Evolutionary conservation across 2,113 vertebrate genomes (phyloP).

Genomic region (Arvicanthis niloticus): DNA sequence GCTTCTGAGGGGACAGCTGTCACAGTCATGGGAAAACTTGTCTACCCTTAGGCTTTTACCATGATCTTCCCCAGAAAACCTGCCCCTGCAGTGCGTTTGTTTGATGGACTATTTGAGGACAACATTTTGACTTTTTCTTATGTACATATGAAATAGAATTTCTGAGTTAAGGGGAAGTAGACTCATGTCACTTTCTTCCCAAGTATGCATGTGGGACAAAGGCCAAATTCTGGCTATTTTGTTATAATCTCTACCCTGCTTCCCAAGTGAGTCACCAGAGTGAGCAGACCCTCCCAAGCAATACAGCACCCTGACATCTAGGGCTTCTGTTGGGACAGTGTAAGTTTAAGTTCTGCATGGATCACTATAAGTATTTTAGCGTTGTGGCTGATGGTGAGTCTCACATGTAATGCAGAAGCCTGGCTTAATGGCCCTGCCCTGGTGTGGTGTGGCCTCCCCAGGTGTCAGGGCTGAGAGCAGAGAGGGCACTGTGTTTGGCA

Average conservation of each 20-base stretch:
- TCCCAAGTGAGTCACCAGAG: conserved; percentile 58
- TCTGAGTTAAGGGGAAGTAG: background rate
- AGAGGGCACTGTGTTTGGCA: background rate
- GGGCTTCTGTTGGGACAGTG: background rate
- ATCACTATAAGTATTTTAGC: conserved; percentile 73
- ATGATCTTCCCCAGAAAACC: too few relatives aligned
- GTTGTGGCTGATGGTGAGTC: conserved; percentile 64
- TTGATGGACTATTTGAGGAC: conserved; percentile 19
- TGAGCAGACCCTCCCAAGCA: conserved; percentile 38
- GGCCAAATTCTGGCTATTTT: conserved; percentile 65
- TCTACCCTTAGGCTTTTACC: background rate
- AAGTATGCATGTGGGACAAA: conserved; percentile 62
- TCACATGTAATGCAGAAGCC: conserved; percentile 72
- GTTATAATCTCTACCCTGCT: conserved; percentile 37
- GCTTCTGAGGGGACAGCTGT: conserved; percentile 74
- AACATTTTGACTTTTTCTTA: background rate
- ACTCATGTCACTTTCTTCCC: background rate
- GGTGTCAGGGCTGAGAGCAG: conserved; percentile 62
- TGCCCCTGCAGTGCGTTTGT: background rate
- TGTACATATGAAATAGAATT: background rate
- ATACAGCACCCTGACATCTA: background rate
- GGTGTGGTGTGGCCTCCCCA: conserved; percentile 59
- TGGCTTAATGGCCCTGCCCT: conserved; percentile 71
- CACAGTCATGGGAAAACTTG: conserved; percentile 56
- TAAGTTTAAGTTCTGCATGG: background rate